phyloP scores from a whole-genome alignment of 2,797 vertebrate species.

The Falco peregrinus region DNA sequence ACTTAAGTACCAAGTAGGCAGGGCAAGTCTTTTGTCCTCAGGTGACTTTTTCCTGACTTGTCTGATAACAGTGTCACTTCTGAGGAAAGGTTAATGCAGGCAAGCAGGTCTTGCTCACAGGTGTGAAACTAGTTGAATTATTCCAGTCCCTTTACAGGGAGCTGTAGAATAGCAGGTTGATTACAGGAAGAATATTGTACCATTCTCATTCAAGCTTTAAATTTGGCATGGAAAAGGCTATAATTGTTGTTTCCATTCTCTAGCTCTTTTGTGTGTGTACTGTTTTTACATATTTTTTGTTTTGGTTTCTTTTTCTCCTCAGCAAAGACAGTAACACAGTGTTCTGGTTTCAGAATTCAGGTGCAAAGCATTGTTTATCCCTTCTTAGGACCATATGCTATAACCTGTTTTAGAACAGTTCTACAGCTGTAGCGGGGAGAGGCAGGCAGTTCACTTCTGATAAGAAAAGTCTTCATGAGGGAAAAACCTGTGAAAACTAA shows the following conservation, averaged over 20 bases:
- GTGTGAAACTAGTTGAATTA: neutral
- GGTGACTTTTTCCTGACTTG: neutral
- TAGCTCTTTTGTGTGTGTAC: neutral
- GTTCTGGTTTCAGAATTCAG: neutral
- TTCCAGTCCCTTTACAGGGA: neutral
- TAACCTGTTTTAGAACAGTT: neutral
- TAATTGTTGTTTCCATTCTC: neutral
- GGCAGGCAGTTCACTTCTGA: neutral
- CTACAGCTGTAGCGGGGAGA: neutral
- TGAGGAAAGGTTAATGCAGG: neutral
- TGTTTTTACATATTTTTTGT: neutral
- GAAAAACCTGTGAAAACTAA: neutral
- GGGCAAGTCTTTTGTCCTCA: neutral
- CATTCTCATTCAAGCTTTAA: neutral
- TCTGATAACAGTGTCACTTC: neutral
- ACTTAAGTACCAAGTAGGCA: neutral
- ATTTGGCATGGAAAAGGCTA: neutral
- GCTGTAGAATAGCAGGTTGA: slow-evolving; percentile 29
- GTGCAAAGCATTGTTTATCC: neutral
- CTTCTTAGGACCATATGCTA: neutral
- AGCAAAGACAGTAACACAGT: too few relatives aligned
- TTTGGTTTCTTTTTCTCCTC: neutral
- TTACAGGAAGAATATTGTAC: neutral
- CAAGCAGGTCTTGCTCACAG: neutral
- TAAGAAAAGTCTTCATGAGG: neutral